Evolutionary conservation across 1,140 invertebrate species (phyloP).

Genomic region (Drosophila sucinea): DNA sequence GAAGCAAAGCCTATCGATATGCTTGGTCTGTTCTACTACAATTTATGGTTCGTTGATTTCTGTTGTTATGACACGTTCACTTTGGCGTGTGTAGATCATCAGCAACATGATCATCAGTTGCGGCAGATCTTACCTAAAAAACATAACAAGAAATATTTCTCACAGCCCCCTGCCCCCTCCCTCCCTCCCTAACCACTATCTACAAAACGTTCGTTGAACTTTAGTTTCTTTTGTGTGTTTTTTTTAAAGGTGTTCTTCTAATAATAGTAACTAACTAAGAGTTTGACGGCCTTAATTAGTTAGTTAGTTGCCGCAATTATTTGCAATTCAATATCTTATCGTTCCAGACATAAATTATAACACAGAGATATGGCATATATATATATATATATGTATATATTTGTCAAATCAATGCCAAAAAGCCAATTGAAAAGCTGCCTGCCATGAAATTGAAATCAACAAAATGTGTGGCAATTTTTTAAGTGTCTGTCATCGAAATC

Average conservation of each 20-base stretch:
- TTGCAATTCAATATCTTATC: conserved; percentile 45
- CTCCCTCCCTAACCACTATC: neutral
- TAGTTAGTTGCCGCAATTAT: conserved; percentile 18
- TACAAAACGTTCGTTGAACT: conserved; percentile 46
- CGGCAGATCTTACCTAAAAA: conserved; percentile 29
- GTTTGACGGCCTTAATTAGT: conserved; percentile 11
- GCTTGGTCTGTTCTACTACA: conserved; percentile 56
- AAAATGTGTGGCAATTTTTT: conserved; percentile 2
- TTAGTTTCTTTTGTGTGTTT: conserved; percentile 16
- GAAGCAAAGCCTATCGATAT: conserved; percentile 37
- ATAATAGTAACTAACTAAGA: neutral
- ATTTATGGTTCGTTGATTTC: conserved; percentile 74
- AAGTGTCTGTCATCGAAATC: conserved; percentile 2
- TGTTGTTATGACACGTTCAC: conserved; percentile 68
- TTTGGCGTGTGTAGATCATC: conserved; percentile 46
- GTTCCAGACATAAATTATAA: neutral
- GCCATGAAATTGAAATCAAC: conserved; percentile 26
- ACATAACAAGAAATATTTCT: no score
- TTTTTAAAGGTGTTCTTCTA: neutral
- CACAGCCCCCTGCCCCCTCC: neutral
- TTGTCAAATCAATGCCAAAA: conserved; percentile 14
- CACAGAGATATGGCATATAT: neutral
- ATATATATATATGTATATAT: neutral
- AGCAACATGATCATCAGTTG: conserved; percentile 23
- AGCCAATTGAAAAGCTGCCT: conserved; percentile 1